Percentiles rank a stretch among this genome's conserved stretches.
phyloP scores from a whole-genome alignment of 2,113 vertebrate genomes.

The Lasiurus cinereus region DNA sequence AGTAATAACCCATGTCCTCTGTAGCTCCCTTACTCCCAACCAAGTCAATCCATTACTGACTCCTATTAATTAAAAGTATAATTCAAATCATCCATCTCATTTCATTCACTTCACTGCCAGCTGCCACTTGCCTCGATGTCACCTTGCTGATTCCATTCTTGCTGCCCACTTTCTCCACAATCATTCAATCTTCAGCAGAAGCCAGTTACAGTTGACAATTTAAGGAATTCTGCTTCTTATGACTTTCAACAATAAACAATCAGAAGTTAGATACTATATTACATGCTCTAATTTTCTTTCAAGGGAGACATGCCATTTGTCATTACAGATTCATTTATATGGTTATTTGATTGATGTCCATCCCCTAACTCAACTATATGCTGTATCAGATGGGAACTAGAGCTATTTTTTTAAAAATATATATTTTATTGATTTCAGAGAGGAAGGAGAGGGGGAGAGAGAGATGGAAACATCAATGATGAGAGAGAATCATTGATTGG shows the following conservation, averaged over 20 bases:
- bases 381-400: not conserved
- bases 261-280: not conserved
- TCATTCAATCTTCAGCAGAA: not conserved
- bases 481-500: too few species aligned
- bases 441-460: too few species aligned
- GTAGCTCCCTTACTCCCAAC: not conserved
- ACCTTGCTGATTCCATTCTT: not conserved
- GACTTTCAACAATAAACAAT: not conserved
- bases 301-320: not conserved
- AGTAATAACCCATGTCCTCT: not conserved
- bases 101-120: not conserved
- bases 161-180: not conserved
- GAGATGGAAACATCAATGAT: too few species aligned
- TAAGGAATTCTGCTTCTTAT: not conserved
- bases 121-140: not conserved
- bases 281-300: not conserved
- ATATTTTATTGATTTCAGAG: too few species aligned
- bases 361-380: not conserved
- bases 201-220: not conserved
- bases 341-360: not conserved
- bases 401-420: not conserved
- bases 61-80: not conserved
- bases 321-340: not conserved
- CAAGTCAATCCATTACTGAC: not conserved
- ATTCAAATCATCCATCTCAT: not conserved